Evolutionary conservation across 2,113 vertebrate species (phyloP).

Genomic region (Acanthisitta chloris): DNA sequence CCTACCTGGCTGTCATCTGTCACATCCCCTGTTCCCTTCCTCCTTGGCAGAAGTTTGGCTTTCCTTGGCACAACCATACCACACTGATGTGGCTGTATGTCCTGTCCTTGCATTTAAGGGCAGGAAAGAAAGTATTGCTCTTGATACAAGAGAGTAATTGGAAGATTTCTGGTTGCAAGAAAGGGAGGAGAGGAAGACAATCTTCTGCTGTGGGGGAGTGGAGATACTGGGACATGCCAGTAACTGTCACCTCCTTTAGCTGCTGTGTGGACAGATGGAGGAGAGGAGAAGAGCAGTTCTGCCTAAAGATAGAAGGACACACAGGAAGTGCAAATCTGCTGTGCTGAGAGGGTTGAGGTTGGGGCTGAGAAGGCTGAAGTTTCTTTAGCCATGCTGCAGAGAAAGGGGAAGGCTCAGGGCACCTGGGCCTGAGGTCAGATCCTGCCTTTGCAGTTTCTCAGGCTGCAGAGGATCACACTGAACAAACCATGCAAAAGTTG

Average conservation of each 20-base stretch:
- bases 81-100: not conserved
- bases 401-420: not conserved
- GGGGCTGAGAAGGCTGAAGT: not conserved
- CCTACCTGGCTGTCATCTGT: not conserved
- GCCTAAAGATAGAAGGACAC: not conserved
- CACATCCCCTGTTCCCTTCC: not conserved
- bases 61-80: not conserved
- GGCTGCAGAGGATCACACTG: not conserved
- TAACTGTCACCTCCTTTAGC: not conserved
- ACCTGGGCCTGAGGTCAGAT: not conserved
- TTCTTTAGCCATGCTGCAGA: not conserved
- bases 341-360: not conserved
- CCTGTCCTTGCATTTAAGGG: not conserved
- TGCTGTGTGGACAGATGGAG: not conserved
- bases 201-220: fast-evolving
- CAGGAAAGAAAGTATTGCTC: not conserved
- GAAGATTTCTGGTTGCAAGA: not conserved
- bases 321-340: not conserved
- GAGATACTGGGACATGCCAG: not conserved
- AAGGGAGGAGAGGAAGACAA: not conserved
- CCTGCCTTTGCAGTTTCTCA: not conserved
- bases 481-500: not conserved
- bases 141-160: not conserved
- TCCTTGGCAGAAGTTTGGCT: not conserved
- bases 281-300: not conserved